These are phyloP conservation scores for Malurus melanocephalus DNA, from an alignment of 2,113 vertebrate genomes.

Conservation along the genomic window DNA sequence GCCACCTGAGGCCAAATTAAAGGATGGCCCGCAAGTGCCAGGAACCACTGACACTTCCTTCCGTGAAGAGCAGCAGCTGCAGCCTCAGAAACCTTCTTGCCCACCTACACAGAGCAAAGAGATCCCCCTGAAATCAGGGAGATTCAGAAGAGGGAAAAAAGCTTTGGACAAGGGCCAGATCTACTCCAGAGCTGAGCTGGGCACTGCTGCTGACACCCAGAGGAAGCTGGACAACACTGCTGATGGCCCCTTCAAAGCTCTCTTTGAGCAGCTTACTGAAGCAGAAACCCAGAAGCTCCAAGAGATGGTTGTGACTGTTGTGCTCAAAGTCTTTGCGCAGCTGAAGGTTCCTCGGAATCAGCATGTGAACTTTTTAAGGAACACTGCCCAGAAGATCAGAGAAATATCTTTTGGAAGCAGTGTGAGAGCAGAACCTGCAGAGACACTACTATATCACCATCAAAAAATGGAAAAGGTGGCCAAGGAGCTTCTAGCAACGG, in stretches of 20 bases:
- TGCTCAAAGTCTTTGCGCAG: not conserved
- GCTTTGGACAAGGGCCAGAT: not conserved
- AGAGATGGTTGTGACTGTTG: accelerated
- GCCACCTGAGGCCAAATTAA: too few species aligned
- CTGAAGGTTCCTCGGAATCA: not conserved
- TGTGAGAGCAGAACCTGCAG: not conserved
- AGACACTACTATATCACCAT: not conserved
- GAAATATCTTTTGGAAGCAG: accelerated
- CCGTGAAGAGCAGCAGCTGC: accelerated
- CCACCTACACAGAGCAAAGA: not conserved
- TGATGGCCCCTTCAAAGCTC: not conserved
- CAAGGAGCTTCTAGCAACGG: not conserved
- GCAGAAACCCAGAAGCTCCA: not conserved
- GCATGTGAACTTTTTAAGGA: not conserved
- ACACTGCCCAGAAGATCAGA: accelerated
- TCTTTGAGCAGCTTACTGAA: not conserved
- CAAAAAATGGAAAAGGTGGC: not conserved
- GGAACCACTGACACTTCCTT: not conserved
- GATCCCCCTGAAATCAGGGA: not conserved
- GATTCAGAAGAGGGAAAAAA: not conserved
- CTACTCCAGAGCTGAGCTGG: not conserved
- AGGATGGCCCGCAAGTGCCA: not conserved
- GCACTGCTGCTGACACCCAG: not conserved
- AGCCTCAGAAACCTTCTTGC: not conserved
- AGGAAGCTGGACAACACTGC: not conserved